Evolutionary conservation across 2,888 invertebrate genomes (phyloP).

Genomic region (Calameuta pallipes): DNA sequence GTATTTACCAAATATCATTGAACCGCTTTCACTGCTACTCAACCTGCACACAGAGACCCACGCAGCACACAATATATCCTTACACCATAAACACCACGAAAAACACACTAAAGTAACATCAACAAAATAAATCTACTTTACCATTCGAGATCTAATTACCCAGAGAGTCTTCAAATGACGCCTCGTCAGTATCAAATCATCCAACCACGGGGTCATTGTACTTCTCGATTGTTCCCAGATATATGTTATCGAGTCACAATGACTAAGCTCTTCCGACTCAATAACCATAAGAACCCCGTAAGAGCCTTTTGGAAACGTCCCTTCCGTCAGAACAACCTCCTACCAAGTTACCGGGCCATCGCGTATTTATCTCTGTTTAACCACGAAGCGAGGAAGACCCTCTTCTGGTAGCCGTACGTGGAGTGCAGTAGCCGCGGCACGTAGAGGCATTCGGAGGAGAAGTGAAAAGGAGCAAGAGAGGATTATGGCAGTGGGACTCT

Average conservation of each 20-base stretch:
- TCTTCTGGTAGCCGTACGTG: conserved; percentile 44
- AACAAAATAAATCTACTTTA: background rate
- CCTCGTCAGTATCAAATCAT: background rate
- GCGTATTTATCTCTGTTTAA: conserved; percentile 27
- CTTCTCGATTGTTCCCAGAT: background rate
- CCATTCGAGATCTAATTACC: background rate
- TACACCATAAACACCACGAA: background rate
- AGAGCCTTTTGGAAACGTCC: conserved; percentile 12
- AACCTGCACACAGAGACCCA: background rate
- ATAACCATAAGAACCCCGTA: background rate
- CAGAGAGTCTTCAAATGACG: background rate
- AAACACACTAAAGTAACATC: background rate
- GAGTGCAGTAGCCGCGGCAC: conserved; percentile 53
- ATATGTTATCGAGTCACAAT: background rate
- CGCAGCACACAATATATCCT: background rate
- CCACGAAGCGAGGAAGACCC: conserved; percentile 23
- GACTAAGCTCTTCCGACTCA: background rate
- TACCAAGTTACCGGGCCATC: conserved; percentile 2
- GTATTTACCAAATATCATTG: background rate
- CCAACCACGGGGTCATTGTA: background rate
- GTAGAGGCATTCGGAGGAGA: conserved; percentile 47
- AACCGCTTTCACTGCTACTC: background rate
- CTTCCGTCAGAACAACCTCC: conserved; percentile 2
- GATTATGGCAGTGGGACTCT: background rate
- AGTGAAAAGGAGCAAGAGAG: conserved; percentile 9